Evolutionary conservation across 2,888 invertebrate genomes (phyloP), one percentile per base, ranked within the genome.

Genomic region (Liopterus haemorrhoidalis): DNA sequence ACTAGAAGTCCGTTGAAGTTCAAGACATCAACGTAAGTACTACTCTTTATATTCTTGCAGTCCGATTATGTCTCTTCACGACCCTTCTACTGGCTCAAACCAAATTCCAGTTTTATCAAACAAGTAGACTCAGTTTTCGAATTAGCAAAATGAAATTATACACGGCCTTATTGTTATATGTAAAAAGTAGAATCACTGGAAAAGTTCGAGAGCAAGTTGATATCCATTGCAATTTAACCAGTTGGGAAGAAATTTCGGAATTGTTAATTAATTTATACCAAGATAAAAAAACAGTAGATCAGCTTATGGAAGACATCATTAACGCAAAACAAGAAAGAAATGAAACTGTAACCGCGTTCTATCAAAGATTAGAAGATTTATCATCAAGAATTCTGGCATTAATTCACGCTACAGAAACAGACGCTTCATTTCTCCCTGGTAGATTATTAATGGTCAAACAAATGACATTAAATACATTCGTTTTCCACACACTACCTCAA

Each of bases 51-150:
- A n/a, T n/a, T n/a, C n/a, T n/a, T n/a, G n/a, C n/a, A n/a, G n/a
- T n/a, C n/a, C n/a, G n/a, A n/a, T n/a, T n/a, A n/a, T n/a, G n/a
- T n/a, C n/a, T n/a, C n/a, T n/a, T n/a, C n/a, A n/a, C n/a, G n/a
- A n/a, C n/a, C n/a, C n/a, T n/a, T n/a, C n/a, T n/a, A n/a, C n/a
- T n/a, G n/a, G n/a, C n/a, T n/a, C n/a, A n/a, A n/a, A n/a, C n/a
- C n/a, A n/a, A n/a, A n/a, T n/a, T n/a, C n/a, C n/a, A 30, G 43
- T 20, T 50, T 52, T 25, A 52, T 52, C 12, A 52, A 52, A 36
- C 50, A 46, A 43, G 35, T 52, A 15, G 50, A 50, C 25, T 35
- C 35, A 2, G 49, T 47, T 6, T 44, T 50, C 14, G 48, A 50
- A 45, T 16, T 52, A 6, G 46, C 49, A 9, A 20, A 39, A 27